Evolutionary conservation across 1,140 invertebrate genomes (phyloP).

Genomic region (Lutraria rhynchaena): DNA sequence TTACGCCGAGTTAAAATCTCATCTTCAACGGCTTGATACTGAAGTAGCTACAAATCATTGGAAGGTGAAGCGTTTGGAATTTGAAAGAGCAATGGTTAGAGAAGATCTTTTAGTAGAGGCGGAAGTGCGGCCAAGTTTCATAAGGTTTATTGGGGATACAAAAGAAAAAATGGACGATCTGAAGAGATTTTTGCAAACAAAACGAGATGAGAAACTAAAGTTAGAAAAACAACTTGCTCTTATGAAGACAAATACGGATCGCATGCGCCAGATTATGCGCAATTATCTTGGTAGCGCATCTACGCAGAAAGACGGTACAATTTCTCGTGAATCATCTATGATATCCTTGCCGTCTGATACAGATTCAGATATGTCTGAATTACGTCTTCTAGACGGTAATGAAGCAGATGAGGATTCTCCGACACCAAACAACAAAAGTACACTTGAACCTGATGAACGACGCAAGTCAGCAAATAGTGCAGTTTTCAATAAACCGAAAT

Average conservation of each 20-base stretch:
- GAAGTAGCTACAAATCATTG: conserved; percentile 51
- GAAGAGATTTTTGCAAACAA: conserved; percentile 20
- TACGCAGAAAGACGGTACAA: not conserved
- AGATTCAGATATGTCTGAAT: conserved; percentile 1
- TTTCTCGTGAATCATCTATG: conserved; percentile 32
- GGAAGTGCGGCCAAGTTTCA: conserved; percentile 69
- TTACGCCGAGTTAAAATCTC: conserved; percentile 39
- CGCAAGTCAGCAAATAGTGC: not conserved
- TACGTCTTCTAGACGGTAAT: conserved; percentile 21
- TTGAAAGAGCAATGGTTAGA: conserved; percentile 59
- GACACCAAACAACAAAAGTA: not conserved
- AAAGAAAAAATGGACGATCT: conserved; percentile 51
- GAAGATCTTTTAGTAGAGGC: conserved; percentile 66
- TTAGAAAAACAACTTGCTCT: conserved; percentile 51
- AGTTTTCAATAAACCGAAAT: not conserved
- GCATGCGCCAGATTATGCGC: conserved; percentile 56
- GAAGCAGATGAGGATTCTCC: conserved; percentile 47
- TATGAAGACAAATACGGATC: conserved; percentile 59
- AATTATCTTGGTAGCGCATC: conserved; percentile 46
- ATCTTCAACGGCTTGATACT: conserved; percentile 47
- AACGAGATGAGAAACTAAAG: conserved; percentile 51
- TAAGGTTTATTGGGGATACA: conserved; percentile 64
- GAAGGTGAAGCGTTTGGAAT: conserved; percentile 64
- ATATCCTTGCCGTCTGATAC: not conserved
- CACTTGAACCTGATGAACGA: not conserved